These are phyloP conservation scores for Salpingus planirostris DNA, from an alignment of 2,888 invertebrate species.

Conservation along the genomic window DNA sequence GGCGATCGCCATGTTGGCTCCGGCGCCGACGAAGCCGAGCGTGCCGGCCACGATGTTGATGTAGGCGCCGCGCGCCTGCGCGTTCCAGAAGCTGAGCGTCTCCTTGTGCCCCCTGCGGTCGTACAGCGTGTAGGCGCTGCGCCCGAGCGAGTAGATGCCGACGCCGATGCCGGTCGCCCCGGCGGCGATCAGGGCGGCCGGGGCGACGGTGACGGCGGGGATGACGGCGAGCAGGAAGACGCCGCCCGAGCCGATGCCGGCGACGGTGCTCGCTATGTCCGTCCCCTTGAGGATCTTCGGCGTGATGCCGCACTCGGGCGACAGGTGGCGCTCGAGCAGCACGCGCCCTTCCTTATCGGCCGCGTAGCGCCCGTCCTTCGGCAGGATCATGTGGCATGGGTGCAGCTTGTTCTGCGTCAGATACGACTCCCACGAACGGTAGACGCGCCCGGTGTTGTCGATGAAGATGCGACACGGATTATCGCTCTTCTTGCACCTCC, in stretches of 20 bases:
- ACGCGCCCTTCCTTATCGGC: slow-evolving; percentile 29
- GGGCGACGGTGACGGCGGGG: slow-evolving; percentile 44
- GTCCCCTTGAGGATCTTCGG: slow-evolving; percentile 24
- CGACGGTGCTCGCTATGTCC: slow-evolving; percentile 28
- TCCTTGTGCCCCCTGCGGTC: slow-evolving; percentile 47
- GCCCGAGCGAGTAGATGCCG: slow-evolving; percentile 46
- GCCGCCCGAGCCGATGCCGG: slow-evolving; percentile 41
- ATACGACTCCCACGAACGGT: slow-evolving; percentile 48
- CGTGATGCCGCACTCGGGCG: slow-evolving; percentile 31
- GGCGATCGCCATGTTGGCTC: slow-evolving; percentile 43
- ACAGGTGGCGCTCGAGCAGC: slow-evolving; percentile 25
- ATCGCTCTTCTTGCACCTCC: slow-evolving; percentile 29
- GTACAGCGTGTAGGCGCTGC: slow-evolving; percentile 44
- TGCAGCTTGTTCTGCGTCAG: slow-evolving; percentile 46
- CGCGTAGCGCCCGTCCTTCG: slow-evolving; percentile 42
- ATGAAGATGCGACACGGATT: slow-evolving; percentile 33
- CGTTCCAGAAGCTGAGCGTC: slow-evolving; percentile 45
- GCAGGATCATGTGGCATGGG: slow-evolving; percentile 48
- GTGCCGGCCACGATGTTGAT: slow-evolving; percentile 50
- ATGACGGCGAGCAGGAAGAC: slow-evolving; percentile 46
- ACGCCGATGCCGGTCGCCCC: slow-evolving; percentile 21
- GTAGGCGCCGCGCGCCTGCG: slow-evolving; percentile 53
- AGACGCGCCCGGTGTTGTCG: slow-evolving; percentile 43
- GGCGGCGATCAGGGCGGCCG: slow-evolving; percentile 42
- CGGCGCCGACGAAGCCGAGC: slow-evolving; percentile 48